A percentile compares a stretch with the other conserved stretches of the same genome.
These are phyloP conservation scores for Drosophila saltans DNA, from an alignment of 1,140 invertebrate genomes.

Conservation along the genomic window DNA sequence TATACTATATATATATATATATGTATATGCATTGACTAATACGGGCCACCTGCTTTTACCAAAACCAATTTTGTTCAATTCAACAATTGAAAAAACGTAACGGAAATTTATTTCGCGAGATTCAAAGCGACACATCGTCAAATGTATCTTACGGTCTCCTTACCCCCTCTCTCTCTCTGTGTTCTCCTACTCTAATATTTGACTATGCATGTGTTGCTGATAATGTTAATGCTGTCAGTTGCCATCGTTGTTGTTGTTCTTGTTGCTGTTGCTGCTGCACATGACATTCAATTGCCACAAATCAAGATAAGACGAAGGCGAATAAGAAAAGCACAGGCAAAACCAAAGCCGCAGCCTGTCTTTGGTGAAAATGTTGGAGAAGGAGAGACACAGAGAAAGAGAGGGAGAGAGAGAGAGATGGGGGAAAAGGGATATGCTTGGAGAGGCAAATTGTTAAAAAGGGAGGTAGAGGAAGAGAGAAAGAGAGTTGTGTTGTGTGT, in stretches of 20 bases:
- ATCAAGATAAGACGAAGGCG: slow-evolving; percentile 10
- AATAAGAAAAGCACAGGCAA: slow-evolving; percentile 8
- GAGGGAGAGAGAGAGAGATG: too few relatives aligned
- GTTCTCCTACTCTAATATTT: background rate
- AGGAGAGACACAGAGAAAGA: too few relatives aligned
- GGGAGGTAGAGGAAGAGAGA: background rate
- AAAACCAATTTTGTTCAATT: slow-evolving; percentile 5
- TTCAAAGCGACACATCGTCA: slow-evolving; percentile 12
- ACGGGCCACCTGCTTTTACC: background rate
- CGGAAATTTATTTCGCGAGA: slow-evolving; percentile 12
- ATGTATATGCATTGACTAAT: slow-evolving; percentile 3
- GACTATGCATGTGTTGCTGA: slow-evolving; percentile 22
- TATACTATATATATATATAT: background rate
- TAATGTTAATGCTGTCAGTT: slow-evolving; percentile 62
- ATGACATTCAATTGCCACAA: slow-evolving; percentile 64
- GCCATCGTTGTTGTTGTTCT: slow-evolving; percentile 32
- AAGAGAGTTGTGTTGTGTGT: too few relatives aligned
- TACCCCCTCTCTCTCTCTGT: too few relatives aligned
- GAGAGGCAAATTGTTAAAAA: background rate
- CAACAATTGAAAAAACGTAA: slow-evolving; percentile 7
- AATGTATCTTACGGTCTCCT: background rate
- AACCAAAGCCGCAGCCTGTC: slow-evolving; percentile 11
- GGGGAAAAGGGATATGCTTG: background rate
- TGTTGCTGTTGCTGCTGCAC: slow-evolving; percentile 48
- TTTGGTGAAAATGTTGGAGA: background rate